Evolutionary conservation across 2,888 invertebrate genomes (phyloP), one percentile per base, ranked within the genome.

Genomic region (Leucophenga maculata): DNA sequence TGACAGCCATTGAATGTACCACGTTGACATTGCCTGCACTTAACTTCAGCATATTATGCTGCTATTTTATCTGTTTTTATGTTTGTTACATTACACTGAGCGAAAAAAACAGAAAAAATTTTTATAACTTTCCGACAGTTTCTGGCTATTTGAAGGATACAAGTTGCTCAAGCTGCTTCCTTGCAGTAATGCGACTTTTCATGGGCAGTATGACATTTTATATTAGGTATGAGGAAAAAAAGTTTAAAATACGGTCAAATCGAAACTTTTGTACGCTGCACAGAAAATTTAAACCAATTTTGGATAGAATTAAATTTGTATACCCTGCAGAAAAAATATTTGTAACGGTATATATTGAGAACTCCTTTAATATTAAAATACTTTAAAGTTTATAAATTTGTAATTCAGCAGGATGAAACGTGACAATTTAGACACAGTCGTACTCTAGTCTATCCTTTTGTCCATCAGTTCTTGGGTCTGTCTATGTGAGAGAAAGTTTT

Each of bases 121-220:
- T 32, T 32, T 32, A 32, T 32, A 32, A 8, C 32, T 64, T 18
- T 39, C 8, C 44, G n/a, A 14, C 44, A 18, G 16, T 64, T 39
- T 18, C 31, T 65, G 18, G 18, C n/a, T n/a, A 26, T 26, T 4
- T 26, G 4, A 26, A 4, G 26, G 26, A 26, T 50, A 4, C 8
- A 22, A 65, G 26, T 26, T 26, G 26, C 26, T 26, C 26, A 26
- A 26, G 8, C 11, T 39, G 39, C 39, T 8, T 39, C 11, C 8
- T 6, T 39, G 39, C 39, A 39, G 39, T 9, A n/a, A n/a, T 9
- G 11, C 9, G 8, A 39, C n/a, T 16, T 65, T 31, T 50, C 52
- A 54, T 65, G 31, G 52, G n/a, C 65, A 65, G 50, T 52, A 52
- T 65, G 52, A 65, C 65, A 65, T 52, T 31, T 52, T 52, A 65